Evolutionary conservation across 2,888 invertebrate species (phyloP), one percentile per base, ranked within the genome.

Genomic region (Heliconius cydno): DNA sequence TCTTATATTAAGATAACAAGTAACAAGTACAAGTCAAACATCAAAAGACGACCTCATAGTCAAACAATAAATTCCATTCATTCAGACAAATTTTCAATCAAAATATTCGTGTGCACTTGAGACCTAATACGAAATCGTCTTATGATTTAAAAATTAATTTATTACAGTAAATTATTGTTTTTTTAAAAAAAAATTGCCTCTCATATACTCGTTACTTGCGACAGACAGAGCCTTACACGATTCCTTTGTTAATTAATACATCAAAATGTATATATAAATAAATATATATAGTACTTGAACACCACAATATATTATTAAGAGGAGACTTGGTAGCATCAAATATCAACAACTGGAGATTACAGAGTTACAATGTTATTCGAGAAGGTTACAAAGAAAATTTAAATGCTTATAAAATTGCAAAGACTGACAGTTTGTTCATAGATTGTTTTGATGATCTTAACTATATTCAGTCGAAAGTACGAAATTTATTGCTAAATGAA

Each of bases 341-440:
- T 67, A 73, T 73, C 38, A 67, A 66, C 57, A 78, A 52, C 66
- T 34, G 72, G 77, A 72, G 30, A 66, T 57, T 79, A 66, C 41
- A 46, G 68, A 68, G 66, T 78, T 78, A 72, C 60, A 77, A 68
- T 30, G 52, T 73, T 41, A 46, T 38, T 81, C 68, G 70, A 80
- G 79, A 79, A 80, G 70, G 80, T 80, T 73, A 82, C 80, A 72
- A 81, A 84, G 80, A 81, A 80, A 83, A 91, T 92, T 92, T 94
- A 94, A 94, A 94, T 94, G 94, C 94, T 91, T 88, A 89, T 89
- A 87, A 86, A 90, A 92, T 89, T 92, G 90, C 92, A 90, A 89
- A 86, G 86, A 89, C 86, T 84, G 85, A 86, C 82, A 84, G 81
- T 85, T 88, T 87, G 87, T 88, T 88, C 82, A 74, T 41, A 80